Percentiles rank a stretch among this genome's conserved stretches.
phyloP scores from a whole-genome alignment of 2,888 invertebrate genomes.

The Mamestra brassicae region DNA sequence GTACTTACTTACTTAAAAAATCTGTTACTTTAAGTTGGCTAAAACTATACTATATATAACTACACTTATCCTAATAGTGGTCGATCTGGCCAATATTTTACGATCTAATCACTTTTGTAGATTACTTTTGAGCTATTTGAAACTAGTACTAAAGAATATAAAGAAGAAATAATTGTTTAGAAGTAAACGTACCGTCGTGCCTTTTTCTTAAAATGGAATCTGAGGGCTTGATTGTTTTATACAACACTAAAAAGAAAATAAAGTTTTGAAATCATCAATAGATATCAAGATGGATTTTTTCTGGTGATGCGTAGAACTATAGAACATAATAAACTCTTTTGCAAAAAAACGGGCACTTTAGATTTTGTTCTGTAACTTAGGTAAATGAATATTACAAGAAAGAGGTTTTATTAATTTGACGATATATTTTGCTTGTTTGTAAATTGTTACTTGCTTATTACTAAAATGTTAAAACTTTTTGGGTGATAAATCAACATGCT shows the following conservation, averaged over 20 bases:
- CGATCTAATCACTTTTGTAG: not conserved
- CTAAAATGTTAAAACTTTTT: too few relatives aligned
- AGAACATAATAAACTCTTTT: too few relatives aligned
- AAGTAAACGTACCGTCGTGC: conserved; percentile 12
- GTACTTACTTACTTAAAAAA: not conserved
- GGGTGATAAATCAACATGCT: too few relatives aligned
- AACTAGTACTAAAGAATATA: not conserved
- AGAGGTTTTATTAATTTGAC: too few relatives aligned
- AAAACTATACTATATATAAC: not conserved
- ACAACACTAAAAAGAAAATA: conserved; percentile 32
- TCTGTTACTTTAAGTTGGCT: not conserved
- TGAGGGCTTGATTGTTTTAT: conserved; percentile 15
- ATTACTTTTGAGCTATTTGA: not conserved
- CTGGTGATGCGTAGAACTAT: too few relatives aligned
- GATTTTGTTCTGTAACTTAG: too few relatives aligned
- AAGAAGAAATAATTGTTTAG: not conserved
- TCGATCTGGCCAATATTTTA: not conserved
- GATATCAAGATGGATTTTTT: not conserved
- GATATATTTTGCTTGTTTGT: too few relatives aligned
- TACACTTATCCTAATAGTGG: not conserved
- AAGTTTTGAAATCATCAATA: not conserved
- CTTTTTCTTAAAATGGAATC: conserved; percentile 24
- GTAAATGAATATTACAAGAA: too few relatives aligned
- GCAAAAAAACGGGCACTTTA: too few relatives aligned
- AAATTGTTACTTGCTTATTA: too few relatives aligned